Evolutionary conservation across 2,888 invertebrate genomes (phyloP).

Genomic region (Temnothorax rugatulus): DNA sequence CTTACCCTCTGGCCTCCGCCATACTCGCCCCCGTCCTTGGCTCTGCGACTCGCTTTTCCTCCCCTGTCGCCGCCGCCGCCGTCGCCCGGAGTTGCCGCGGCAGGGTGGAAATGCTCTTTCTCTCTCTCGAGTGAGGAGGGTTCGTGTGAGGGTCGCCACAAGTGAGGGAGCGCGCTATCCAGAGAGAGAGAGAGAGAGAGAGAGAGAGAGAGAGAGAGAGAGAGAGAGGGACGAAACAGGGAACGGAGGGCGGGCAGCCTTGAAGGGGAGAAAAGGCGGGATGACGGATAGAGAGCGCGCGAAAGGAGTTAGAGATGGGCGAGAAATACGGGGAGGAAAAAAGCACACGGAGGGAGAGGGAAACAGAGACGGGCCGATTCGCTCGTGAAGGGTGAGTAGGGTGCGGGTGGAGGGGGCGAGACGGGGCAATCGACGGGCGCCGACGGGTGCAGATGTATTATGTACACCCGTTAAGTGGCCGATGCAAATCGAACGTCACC

Average conservation of each 20-base stretch:
- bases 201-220: slow-evolving; percentile 54
- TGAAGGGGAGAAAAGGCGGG: slow-evolving; percentile 55
- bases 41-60: slow-evolving; percentile 75
- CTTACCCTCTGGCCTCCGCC: slow-evolving; percentile 73
- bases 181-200: slow-evolving; percentile 55
- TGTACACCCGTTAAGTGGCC: slow-evolving; percentile 78
- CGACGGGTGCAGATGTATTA: slow-evolving; percentile 71
- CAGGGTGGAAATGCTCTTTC: slow-evolving; percentile 80
- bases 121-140: slow-evolving; percentile 72
- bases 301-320: slow-evolving; percentile 27
- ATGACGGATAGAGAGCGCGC: slow-evolving; percentile 64
- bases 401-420: slow-evolving; percentile 57
- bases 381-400: slow-evolving; percentile 38
- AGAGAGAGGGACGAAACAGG: slow-evolving; percentile 48
- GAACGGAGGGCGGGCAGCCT: slow-evolving; percentile 22
- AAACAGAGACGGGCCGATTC: slow-evolving; percentile 45
- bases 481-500: slow-evolving; percentile 78
- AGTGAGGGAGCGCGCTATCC: slow-evolving; percentile 41
- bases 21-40: slow-evolving; percentile 71
- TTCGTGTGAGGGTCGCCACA: slow-evolving; percentile 58
- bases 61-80: slow-evolving; percentile 43
- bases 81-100: slow-evolving; percentile 48
- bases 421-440: slow-evolving; percentile 70
- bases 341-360: slow-evolving; percentile 50
- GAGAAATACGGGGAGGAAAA: slow-evolving; percentile 33